A percentile compares a stretch with the other conserved stretches of the same genome.
phyloP scores from a whole-genome alignment of 1,140 invertebrate species.

The Drosophila mayri region DNA sequence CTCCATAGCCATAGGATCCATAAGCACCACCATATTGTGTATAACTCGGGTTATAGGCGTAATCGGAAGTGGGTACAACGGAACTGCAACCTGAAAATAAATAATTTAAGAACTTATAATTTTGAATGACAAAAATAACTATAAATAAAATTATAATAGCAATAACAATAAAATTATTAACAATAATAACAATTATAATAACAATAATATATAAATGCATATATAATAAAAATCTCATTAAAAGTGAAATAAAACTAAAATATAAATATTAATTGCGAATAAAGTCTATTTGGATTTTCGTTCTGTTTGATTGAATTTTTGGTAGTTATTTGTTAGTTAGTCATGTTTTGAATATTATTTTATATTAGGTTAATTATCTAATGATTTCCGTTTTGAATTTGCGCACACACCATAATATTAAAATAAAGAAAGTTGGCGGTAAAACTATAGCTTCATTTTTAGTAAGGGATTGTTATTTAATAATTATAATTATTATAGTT shows the following conservation, averaged over 20 bases:
- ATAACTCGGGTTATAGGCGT: conserved; percentile 91
- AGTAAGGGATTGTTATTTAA: too few relatives aligned
- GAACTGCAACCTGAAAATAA: conserved; percentile 86
- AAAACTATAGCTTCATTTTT: too few relatives aligned
- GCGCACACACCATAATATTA: background rate
- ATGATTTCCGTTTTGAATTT: too few relatives aligned
- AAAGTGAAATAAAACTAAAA: background rate
- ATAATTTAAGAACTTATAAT: background rate
- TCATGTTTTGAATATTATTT: background rate
- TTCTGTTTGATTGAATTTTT: too few relatives aligned
- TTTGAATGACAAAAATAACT: background rate
- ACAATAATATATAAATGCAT: too few relatives aligned
- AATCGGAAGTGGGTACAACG: conserved; percentile 87
- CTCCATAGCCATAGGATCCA: conserved; percentile 90
- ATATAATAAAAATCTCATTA: background rate
- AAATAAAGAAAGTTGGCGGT: too few relatives aligned
- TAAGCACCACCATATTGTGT: conserved; percentile 91
- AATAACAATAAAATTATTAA: too few relatives aligned
- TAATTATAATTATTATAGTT: too few relatives aligned
- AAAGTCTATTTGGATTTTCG: background rate
- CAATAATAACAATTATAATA: too few relatives aligned
- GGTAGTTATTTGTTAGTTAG: background rate
- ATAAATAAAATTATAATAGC: background rate
- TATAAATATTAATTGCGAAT: background rate
- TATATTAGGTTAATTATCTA: too few relatives aligned